phyloP scores from a whole-genome alignment of 2,113 vertebrate genomes.

The Cavia porcellus region DNA sequence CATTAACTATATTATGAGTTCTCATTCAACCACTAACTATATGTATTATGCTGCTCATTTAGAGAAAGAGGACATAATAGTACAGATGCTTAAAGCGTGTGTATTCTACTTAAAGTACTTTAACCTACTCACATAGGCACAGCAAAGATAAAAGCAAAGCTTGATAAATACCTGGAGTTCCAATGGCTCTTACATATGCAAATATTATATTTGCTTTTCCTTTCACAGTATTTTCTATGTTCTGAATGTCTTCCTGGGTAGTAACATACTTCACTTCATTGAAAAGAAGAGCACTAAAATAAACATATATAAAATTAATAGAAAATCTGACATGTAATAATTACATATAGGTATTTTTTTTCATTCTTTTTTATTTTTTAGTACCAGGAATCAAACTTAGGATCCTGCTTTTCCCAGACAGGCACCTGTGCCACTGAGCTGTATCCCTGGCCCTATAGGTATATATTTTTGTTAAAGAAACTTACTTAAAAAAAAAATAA shows the following conservation, averaged over 20 bases:
- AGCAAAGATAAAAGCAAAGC: slow-evolving; percentile 23
- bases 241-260: slow-evolving; percentile 90
- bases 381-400: too few species aligned
- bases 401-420: too few species aligned
- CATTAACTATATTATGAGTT: background rate
- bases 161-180: slow-evolving; percentile 92
- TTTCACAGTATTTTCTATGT: slow-evolving; percentile 90
- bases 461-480: background rate
- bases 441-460: background rate
- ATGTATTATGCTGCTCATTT: background rate
- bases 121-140: background rate
- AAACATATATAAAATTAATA: slow-evolving; percentile 68
- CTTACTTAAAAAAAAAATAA: background rate
- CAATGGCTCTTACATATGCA: slow-evolving; percentile 92
- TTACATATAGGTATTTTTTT: slow-evolving; percentile 1
- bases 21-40: background rate
- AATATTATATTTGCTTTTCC: slow-evolving; percentile 92
- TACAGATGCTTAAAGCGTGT: background rate
- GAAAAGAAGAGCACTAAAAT: slow-evolving; percentile 93
- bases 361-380: too few species aligned
- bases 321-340: slow-evolving; percentile 31
- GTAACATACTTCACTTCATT: slow-evolving; percentile 95
- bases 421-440: too few species aligned
- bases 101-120: background rate
- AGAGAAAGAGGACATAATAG: slow-evolving; percentile 17